These are phyloP conservation scores for Cossypha caffra DNA, from an alignment of 2,797 vertebrate genomes.

Conservation along the genomic window DNA sequence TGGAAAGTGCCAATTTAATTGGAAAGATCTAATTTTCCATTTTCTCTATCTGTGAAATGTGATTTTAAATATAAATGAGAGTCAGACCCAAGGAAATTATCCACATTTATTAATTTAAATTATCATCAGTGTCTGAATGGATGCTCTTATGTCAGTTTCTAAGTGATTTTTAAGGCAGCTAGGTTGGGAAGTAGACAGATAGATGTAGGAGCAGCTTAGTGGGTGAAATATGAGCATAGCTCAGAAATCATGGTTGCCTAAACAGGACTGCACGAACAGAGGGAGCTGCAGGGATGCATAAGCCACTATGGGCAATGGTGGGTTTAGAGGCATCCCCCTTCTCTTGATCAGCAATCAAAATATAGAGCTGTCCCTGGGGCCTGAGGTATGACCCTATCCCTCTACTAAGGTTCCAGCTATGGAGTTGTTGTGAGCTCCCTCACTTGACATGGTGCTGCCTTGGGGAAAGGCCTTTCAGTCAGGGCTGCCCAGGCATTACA, in stretches of 20 bases:
- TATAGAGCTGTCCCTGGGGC: background rate
- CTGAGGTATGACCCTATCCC: background rate
- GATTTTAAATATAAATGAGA: slow-evolving; percentile 12
- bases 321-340: background rate
- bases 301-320: background rate
- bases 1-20: background rate
- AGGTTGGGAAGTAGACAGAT: background rate
- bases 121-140: background rate
- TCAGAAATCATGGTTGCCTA: background rate
- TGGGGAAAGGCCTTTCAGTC: background rate
- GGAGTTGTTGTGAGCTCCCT: background rate
- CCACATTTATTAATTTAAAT: background rate
- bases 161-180: background rate
- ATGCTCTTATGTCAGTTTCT: background rate
- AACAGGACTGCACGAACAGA: background rate
- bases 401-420: background rate
- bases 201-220: background rate
- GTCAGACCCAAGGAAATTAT: background rate
- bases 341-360: background rate
- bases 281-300: background rate
- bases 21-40: background rate
- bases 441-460: background rate
- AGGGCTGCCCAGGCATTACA: background rate
- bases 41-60: background rate
- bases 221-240: background rate